Evolutionary conservation across 2,888 invertebrate genomes (phyloP).

Genomic region (Aricia artaxerxes): DNA sequence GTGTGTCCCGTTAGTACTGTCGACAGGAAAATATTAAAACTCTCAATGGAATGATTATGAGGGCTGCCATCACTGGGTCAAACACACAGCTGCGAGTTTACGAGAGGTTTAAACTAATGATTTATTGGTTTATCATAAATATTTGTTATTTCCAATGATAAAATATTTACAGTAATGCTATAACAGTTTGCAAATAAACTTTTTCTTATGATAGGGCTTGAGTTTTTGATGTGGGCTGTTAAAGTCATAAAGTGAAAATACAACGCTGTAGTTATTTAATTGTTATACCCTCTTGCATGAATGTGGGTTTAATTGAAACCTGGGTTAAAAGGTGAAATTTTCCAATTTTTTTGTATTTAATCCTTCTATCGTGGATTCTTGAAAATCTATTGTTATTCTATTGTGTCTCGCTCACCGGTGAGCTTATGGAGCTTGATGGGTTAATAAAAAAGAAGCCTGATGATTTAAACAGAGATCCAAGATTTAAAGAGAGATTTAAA

Average conservation of each 20-base stretch:
- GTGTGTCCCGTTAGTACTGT: slow-evolving; percentile 42
- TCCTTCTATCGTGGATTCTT: no score
- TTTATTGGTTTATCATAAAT: slow-evolving; percentile 20
- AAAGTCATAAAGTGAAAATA: background rate
- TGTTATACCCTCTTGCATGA: no score
- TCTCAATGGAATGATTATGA: slow-evolving; percentile 38
- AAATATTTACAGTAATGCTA: slow-evolving; percentile 6
- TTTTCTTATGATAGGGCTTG: background rate
- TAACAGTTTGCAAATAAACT: background rate
- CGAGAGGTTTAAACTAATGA: background rate
- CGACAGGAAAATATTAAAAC: slow-evolving; percentile 36
- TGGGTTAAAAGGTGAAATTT: no score
- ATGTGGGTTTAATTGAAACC: no score
- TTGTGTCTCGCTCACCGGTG: no score
- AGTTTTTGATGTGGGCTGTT: background rate
- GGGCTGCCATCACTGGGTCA: slow-evolving; percentile 27
- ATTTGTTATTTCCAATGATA: background rate
- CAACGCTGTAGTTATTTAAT: no score
- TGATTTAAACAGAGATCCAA: no score
- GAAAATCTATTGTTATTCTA: no score
- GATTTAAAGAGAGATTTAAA: no score
- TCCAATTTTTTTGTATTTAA: no score
- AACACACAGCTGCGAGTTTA: slow-evolving; percentile 23
- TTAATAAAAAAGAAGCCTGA: no score
- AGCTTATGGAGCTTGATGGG: no score